Evolutionary conservation across 2,113 vertebrate species (phyloP), one percentile per base, ranked within the genome.

Genomic region (Gobius niger): DNA sequence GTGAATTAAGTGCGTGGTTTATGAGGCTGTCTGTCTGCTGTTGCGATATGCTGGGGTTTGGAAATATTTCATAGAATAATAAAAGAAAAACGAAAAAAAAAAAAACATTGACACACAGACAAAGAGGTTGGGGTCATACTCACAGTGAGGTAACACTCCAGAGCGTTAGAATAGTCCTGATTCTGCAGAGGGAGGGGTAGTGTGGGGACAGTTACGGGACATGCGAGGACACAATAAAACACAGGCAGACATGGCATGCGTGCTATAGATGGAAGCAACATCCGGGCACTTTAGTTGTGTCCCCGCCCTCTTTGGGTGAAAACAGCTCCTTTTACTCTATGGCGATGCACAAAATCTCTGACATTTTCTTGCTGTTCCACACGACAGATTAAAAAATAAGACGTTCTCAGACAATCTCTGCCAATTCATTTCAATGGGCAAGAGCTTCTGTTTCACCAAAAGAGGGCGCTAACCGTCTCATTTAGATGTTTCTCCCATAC

Each of bases 121-220:
- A 83, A 77, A 65, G 84, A 70, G 64, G 67, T 70, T 67, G 70
- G 80, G 60, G 80, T 24, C 50, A 67, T 96, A 98, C 96, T 97
- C 94, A 97, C 95, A 90, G 95, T 96, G 92, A 95, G 94, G 87
- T 94, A 95, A 91, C 95, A 94, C 90, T 96, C 96, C 94, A 96
- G 91, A 18, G 95, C 94, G 89, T 95, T 95, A 93, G 91, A 93
- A 85, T 92, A 94, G 89, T 94, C 95, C 92, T 95, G 95, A 95
- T 97, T 85, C 65, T 80, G 85, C 50, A 57, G 65, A 77, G 70
- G 81, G 82, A 76, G 82, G 81, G 63, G 65, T 63, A 73, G 81
- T 79, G 82, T 83, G 64, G 80, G 47, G 75, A 88, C 81, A 71
- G 73, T 68, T 90, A 84, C 82, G 72, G 81, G 82, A 87, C 81